Evolutionary conservation across 2,888 invertebrate genomes (phyloP).

Genomic region (Reticulitermes lucifugus): DNA sequence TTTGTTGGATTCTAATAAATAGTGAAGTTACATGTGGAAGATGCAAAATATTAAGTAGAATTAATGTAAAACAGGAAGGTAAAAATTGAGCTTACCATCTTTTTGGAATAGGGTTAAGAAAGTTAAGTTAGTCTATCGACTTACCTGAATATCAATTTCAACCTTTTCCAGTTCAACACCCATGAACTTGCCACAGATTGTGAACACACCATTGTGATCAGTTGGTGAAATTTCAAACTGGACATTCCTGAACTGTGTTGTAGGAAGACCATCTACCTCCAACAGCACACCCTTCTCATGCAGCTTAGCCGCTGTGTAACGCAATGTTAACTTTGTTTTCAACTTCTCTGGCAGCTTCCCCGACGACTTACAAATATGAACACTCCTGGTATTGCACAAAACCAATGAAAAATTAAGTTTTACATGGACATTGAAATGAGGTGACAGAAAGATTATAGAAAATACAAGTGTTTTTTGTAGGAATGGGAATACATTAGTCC

Average conservation of each 20-base stretch:
- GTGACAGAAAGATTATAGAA: too few relatives aligned
- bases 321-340: constrained; percentile 71
- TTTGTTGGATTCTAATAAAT: too few relatives aligned
- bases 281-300: constrained; percentile 78
- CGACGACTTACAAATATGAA: constrained; percentile 65
- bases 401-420: too few relatives aligned
- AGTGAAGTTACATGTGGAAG: too few relatives aligned
- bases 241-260: constrained; percentile 79
- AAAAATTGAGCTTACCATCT: too few relatives aligned
- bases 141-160: constrained; percentile 73
- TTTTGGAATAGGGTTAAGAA: too few relatives aligned
- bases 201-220: constrained; percentile 75
- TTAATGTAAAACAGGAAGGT: too few relatives aligned
- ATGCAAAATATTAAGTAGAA: too few relatives aligned
- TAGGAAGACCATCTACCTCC: constrained; percentile 76
- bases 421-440: too few relatives aligned
- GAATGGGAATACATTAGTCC: too few relatives aligned
- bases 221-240: constrained; percentile 80
- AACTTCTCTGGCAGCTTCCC: constrained; percentile 62
- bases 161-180: constrained; percentile 81
- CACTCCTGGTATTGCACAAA: constrained; percentile 63
- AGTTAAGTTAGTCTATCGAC: not conserved
- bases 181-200: constrained; percentile 79
- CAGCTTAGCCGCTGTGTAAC: constrained; percentile 77
- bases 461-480: too few relatives aligned